phyloP scores from a whole-genome alignment of 2,797 vertebrate genomes.

The Lepilemur septentrionalis region DNA sequence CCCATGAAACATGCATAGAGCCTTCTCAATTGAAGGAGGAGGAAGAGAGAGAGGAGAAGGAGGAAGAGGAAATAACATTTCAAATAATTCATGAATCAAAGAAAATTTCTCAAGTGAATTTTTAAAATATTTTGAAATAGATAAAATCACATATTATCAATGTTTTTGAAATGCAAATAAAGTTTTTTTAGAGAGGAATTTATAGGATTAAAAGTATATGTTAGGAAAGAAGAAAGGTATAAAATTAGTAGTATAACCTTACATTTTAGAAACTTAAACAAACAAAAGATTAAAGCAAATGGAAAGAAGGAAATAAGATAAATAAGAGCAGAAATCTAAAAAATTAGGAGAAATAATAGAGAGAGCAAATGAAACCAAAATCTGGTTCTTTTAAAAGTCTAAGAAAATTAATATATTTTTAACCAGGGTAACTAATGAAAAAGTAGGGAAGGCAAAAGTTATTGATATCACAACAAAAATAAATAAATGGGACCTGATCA shows the following conservation, averaged over 20 bases:
- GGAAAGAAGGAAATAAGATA: not conserved
- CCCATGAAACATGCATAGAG: not conserved
- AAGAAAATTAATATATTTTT: not conserved
- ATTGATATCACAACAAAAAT: no score
- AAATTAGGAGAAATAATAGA: not conserved
- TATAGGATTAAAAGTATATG: not conserved
- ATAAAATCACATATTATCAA: not conserved
- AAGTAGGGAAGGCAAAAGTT: not conserved
- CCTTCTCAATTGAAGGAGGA: not conserved
- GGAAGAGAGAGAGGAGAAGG: no score
- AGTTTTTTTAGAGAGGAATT: not conserved
- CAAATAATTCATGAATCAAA: not conserved
- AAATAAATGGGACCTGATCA: no score
- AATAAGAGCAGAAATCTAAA: not conserved
- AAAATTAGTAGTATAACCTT: not conserved
- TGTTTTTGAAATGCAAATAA: not conserved
- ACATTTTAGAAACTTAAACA: not conserved
- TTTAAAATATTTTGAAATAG: not conserved
- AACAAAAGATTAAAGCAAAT: not conserved
- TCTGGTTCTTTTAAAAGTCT: not conserved
- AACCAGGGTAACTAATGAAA: not conserved
- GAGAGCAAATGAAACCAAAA: not conserved
- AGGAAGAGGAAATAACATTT: not conserved
- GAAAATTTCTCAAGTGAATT: not conserved
- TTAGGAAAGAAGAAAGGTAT: not conserved